Conservation (phyloP, 2,888 invertebrate genomes). For the Clistopyga incitator region DNA sequence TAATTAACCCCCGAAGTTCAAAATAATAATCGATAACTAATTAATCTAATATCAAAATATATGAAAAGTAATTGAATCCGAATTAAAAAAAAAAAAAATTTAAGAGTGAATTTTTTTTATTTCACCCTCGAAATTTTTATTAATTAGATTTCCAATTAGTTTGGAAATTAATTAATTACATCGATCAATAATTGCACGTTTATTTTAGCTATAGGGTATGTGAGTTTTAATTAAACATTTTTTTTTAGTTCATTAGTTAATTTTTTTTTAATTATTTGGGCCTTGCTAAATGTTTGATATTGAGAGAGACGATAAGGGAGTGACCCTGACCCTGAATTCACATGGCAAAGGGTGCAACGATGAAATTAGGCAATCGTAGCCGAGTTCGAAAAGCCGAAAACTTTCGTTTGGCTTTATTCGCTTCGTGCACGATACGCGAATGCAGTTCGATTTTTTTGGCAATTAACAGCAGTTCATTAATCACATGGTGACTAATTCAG, state of each 20-base stretch:
- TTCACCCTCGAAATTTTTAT: too few species aligned
- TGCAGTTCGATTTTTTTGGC: neutral
- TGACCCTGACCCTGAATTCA: conserved; percentile 51
- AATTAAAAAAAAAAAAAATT: neutral
- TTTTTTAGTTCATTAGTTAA: neutral
- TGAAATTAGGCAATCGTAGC: conserved; percentile 41
- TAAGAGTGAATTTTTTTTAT: neutral
- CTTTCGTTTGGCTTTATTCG: conserved; percentile 44
- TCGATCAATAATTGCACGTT: neutral
- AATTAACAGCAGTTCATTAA: neutral
- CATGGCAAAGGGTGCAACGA: conserved; percentile 11
- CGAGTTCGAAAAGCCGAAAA: conserved; percentile 51
- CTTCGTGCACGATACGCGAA: conserved; percentile 50
- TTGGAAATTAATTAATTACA: neutral
- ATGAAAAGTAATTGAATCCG: neutral
- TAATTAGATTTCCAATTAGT: neutral
- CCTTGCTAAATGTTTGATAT: conserved; percentile 4
- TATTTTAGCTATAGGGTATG: conserved; percentile 13
- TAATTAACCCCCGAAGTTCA: neutral
- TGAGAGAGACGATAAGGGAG: conserved; percentile 17
- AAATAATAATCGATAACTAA: neutral
- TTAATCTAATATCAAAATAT: neutral
- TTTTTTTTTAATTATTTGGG: conserved; percentile 1
- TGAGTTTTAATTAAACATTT: conserved; percentile 10
- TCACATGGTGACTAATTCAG: neutral